Base-by-base conservation (phyloP, 1,140 invertebrate genomes). In the Harlomillsia oculata region DNA sequence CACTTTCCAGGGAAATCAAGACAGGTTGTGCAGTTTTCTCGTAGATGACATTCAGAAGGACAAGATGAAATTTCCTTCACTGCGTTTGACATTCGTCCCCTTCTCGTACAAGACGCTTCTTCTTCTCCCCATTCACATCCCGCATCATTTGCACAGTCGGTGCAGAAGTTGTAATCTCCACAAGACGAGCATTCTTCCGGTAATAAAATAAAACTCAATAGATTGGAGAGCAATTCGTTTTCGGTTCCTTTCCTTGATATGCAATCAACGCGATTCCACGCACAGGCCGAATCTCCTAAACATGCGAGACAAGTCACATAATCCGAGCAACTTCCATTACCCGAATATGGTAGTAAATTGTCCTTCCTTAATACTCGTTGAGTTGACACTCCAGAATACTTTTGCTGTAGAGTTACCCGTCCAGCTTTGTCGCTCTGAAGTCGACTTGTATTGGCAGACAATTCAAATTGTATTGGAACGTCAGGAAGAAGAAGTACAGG, bases 281-380 rank as follows among this genome's bases (percentile, higher is more conserved):
- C 88, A 69, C 92, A 97, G 9, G 81, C 77, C 0, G 85, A 82
- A 72, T 97, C 92, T 0, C 83, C 84, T 20, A 95, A 72, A 69
- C 92, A 97, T 43, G 87, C 78, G 5, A 93, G 70, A 68, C 92
- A 97, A 67, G 87, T 95, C 43, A 74, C 78, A 66, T 92, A 89
- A 20, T 78, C 74, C 0, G 72, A 69, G 67, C 93, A 97, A n/a
- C 79, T 75, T 0, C 85, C 86, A 49, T 54, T 44, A 16, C 46
- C 18, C 64, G 45, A 39, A 30, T 39, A 65, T 2, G 56, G 53
- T 5, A 56, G 20, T 2, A 65, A 34, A 46, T 61, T 55, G 11
- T 64, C 63, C 28, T 61, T 60, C 16, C 37, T 59, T 16, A 54
- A 21, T 20, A 37, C 26, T 56, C 40, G 39, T 0, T 21, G 21